These are phyloP conservation scores for Mesochorus sp. DNA, from an alignment of 2,888 invertebrate genomes.

Conservation along the genomic window DNA sequence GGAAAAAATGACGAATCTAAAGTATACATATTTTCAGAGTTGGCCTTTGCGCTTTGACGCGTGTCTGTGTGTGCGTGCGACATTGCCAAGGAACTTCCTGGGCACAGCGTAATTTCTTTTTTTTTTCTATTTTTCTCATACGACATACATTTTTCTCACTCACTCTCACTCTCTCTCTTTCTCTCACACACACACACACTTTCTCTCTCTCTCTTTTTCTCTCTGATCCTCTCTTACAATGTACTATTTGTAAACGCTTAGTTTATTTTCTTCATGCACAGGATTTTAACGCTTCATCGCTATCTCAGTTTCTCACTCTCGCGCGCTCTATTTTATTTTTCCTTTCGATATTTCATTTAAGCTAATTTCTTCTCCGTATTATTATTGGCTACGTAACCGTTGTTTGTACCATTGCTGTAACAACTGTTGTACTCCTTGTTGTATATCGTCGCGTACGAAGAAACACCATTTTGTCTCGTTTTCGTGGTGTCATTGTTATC, in stretches of 20 bases:
- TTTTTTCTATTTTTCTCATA: neutral
- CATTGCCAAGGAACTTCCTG: conserved; percentile 20
- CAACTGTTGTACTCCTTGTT: conserved; percentile 85
- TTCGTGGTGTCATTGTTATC: conserved; percentile 71
- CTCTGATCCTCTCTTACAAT: neutral
- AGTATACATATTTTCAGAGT: conserved; percentile 21
- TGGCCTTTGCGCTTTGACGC: conserved; percentile 2
- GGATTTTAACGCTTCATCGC: no score
- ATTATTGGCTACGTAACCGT: conserved; percentile 84
- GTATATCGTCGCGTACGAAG: conserved; percentile 83
- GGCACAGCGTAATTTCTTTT: neutral
- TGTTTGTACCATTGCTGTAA: conserved; percentile 86
- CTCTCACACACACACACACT: neutral
- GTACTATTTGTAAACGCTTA: conserved; percentile 32
- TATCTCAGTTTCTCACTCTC: neutral
- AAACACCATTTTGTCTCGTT: conserved; percentile 78
- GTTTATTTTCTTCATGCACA: conserved; percentile 26
- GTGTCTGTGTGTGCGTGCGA: conserved; percentile 22
- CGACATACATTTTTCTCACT: neutral
- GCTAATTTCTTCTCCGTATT: conserved; percentile 80
- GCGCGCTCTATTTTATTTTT: conserved; percentile 5
- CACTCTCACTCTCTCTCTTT: neutral
- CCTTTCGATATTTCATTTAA: conserved; percentile 66
- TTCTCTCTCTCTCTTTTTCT: conserved; percentile 1
- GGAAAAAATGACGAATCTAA: conserved; percentile 2